Conservation (phyloP, 37 sponge, comb jelly and placozoan species). For the Spongilla lacustris region DNA sequence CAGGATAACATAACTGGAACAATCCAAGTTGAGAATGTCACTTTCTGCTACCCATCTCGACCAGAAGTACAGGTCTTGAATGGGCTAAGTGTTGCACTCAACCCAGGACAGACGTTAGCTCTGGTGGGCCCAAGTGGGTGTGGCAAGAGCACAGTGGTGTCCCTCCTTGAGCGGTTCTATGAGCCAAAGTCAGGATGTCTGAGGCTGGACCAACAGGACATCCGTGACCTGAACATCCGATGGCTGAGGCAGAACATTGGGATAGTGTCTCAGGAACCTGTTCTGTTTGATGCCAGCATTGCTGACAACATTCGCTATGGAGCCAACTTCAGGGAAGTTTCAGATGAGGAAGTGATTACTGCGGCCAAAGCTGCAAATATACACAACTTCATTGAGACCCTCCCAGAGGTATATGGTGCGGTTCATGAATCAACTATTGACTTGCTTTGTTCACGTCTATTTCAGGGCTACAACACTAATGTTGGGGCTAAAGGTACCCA, state of each 20-base stretch:
- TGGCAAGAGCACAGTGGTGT: slow-evolving; percentile 95
- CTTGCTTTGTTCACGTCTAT: too few relatives aligned
- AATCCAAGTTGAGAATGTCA: slow-evolving; percentile 51
- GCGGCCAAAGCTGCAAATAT: slow-evolving; percentile 95
- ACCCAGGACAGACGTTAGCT: slow-evolving; percentile 90
- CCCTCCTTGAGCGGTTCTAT: slow-evolving; percentile 92
- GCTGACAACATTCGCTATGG: slow-evolving; percentile 96
- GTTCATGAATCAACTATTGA: not conserved
- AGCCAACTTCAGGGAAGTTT: slow-evolving; percentile 79
- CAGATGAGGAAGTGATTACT: slow-evolving; percentile 78
- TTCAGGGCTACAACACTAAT: slow-evolving; percentile 55
- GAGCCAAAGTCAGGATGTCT: slow-evolving; percentile 63
- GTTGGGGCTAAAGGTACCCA: slow-evolving; percentile 61
- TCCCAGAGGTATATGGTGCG: slow-evolving; percentile 77
- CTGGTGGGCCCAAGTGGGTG: slow-evolving; percentile 98
- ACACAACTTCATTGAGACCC: slow-evolving; percentile 80
- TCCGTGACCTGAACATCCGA: slow-evolving; percentile 67
- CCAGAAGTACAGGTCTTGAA: slow-evolving; percentile 72
- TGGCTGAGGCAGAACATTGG: slow-evolving; percentile 88
- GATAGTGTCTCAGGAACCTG: slow-evolving; percentile 88
- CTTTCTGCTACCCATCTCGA: slow-evolving; percentile 82
- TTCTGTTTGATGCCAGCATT: slow-evolving; percentile 80
- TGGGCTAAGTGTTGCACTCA: slow-evolving; percentile 56
- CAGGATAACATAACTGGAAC: slow-evolving; percentile 64
- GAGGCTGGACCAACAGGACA: slow-evolving; percentile 56